These are phyloP conservation scores for Cricetomys ansorgei DNA, from an alignment of 2,113 vertebrate species.

Conservation along the genomic window DNA sequence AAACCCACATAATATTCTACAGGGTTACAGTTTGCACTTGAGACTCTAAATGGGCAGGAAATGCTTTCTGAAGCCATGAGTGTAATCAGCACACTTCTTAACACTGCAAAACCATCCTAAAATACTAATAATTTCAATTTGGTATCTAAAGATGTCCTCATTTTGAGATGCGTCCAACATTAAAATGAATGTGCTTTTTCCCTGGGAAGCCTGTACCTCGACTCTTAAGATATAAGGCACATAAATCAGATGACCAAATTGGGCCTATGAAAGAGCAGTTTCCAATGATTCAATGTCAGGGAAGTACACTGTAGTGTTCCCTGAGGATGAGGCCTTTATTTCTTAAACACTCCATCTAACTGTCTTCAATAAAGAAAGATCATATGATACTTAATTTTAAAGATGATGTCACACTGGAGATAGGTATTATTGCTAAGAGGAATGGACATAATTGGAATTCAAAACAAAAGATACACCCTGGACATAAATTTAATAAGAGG, in stretches of 20 bases:
- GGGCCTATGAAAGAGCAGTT: slow-evolving; percentile 77
- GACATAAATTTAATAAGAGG: slow-evolving; percentile 57
- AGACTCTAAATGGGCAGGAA: slow-evolving; percentile 76
- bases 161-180: slow-evolving; percentile 30
- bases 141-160: slow-evolving; percentile 62
- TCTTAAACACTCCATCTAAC: slow-evolving; percentile 77
- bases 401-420: slow-evolving; percentile 66
- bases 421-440: slow-evolving; percentile 13
- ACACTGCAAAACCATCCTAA: slow-evolving; percentile 63
- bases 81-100: slow-evolving; percentile 56
- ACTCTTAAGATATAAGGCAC: slow-evolving; percentile 66
- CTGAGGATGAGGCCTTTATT: slow-evolving; percentile 75
- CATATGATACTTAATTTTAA: slow-evolving; percentile 70
- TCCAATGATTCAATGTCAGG: slow-evolving; percentile 80
- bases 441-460: slow-evolving; percentile 48
- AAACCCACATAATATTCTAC: slow-evolving; percentile 79
- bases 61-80: slow-evolving; percentile 65
- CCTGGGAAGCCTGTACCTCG: slow-evolving; percentile 41
- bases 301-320: slow-evolving; percentile 68
- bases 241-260: slow-evolving; percentile 81
- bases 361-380: slow-evolving; percentile 77
- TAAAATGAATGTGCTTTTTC: slow-evolving; percentile 59
- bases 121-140: slow-evolving; percentile 67
- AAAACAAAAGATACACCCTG: slow-evolving; percentile 60
- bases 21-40: slow-evolving; percentile 74